phyloP scores from a whole-genome alignment of 2,113 vertebrate genomes.

The Tamias sibiricus region DNA sequence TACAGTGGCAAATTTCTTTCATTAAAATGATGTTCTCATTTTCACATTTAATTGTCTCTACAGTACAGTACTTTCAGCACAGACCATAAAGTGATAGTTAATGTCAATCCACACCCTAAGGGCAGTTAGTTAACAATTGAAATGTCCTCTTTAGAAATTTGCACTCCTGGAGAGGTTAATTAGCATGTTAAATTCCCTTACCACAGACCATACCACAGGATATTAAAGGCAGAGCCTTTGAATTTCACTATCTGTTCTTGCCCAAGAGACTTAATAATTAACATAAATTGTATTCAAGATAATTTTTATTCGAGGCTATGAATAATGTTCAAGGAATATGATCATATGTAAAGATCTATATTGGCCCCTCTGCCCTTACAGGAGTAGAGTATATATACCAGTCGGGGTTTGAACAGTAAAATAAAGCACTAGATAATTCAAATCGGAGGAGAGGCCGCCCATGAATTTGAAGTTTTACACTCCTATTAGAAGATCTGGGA shows the following conservation, averaged over 20 bases:
- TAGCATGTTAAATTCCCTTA: not conserved
- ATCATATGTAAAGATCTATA: not conserved
- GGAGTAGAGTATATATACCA: not conserved
- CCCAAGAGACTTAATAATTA: not conserved
- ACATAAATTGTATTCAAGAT: not conserved
- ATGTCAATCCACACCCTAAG: not conserved
- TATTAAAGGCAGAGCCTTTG: not conserved
- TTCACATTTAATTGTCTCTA: slow-evolving; percentile 12
- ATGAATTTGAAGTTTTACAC: not conserved
- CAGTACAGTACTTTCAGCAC: not conserved
- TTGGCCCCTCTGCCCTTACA: not conserved
- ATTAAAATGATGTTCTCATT: not conserved
- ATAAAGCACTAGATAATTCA: not conserved
- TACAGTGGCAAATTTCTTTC: not conserved
- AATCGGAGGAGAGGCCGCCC: not conserved
- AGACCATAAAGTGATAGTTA: not conserved
- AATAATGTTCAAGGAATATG: not conserved
- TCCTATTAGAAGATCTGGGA: not conserved
- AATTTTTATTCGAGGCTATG: not conserved
- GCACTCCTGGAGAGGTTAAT: not conserved
- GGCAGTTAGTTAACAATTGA: not conserved
- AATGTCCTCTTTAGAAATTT: not conserved
- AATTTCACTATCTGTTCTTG: not conserved
- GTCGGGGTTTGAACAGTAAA: not conserved
- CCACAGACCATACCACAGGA: not conserved